Conservation (phyloP, 2,888 invertebrate species). For the Azorinus chamasolen region DNA sequence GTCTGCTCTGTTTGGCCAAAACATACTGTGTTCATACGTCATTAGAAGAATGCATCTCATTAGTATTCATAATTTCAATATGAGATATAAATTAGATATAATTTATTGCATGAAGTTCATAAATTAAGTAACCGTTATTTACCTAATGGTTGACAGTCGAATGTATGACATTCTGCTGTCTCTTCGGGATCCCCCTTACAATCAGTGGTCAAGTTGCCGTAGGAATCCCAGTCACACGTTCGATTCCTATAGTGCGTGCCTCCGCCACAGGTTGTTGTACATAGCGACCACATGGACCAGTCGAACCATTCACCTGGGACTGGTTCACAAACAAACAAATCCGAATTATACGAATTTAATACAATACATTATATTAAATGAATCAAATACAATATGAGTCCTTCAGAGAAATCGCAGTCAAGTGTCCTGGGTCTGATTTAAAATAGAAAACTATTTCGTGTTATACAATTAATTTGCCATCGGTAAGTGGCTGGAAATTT, state of each 20-base stretch:
- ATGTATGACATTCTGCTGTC: slow-evolving; percentile 74
- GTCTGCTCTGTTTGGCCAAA: too few species aligned
- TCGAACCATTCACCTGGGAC: slow-evolving; percentile 81
- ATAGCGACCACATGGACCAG: slow-evolving; percentile 78
- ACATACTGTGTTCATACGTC: too few species aligned
- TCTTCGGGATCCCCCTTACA: slow-evolving; percentile 72
- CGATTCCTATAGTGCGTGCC: slow-evolving; percentile 74
- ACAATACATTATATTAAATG: background rate
- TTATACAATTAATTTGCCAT: too few species aligned
- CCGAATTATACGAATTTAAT: background rate
- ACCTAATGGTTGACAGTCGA: slow-evolving; percentile 75
- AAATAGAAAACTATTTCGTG: too few species aligned
- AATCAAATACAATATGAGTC: background rate
- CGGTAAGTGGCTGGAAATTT: too few species aligned
- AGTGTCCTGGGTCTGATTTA: too few species aligned
- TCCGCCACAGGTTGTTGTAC: slow-evolving; percentile 78
- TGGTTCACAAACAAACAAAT: slow-evolving; percentile 34
- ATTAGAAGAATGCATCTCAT: too few species aligned
- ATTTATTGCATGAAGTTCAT: too few species aligned
- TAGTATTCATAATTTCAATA: too few species aligned
- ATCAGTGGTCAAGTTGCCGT: slow-evolving; percentile 78
- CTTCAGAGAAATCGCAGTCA: background rate
- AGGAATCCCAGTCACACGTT: slow-evolving; percentile 76
- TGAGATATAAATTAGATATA: too few species aligned
- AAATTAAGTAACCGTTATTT: too few species aligned